Percentiles rank a stretch among this genome's conserved stretches.
phyloP scores from a whole-genome alignment of 2,113 vertebrate species.

The Semicossyphus pulcher region DNA sequence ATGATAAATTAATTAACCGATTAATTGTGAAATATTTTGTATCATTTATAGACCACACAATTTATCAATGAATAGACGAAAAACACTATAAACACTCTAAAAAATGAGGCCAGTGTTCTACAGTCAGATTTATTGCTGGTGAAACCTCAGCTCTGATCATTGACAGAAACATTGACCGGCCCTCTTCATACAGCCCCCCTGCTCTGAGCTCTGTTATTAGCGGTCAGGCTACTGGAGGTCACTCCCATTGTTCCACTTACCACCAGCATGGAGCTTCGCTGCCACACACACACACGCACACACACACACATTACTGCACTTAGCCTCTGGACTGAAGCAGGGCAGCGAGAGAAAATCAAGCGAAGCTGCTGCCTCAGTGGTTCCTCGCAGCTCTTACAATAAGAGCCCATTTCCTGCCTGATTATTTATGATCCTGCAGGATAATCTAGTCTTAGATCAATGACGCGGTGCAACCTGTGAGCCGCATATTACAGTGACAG shows the following conservation, averaged over 20 bases:
- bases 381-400: slow-evolving; percentile 35
- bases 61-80: no score
- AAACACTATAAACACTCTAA: no score
- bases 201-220: slow-evolving; percentile 23
- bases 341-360: slow-evolving; percentile 9
- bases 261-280: slow-evolving; percentile 40
- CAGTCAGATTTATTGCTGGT: slow-evolving; percentile 29
- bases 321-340: slow-evolving; percentile 12
- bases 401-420: slow-evolving; percentile 62
- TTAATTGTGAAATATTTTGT: no score
- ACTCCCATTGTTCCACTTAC: slow-evolving; percentile 25
- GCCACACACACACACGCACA: slow-evolving; percentile 14
- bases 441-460: slow-evolving; percentile 58
- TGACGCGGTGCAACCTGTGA: slow-evolving; percentile 38
- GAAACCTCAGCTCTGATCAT: slow-evolving; percentile 30
- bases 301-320: slow-evolving; percentile 9
- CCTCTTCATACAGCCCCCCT: slow-evolving; percentile 4
- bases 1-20: no score
- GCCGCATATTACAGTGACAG: slow-evolving; percentile 38
- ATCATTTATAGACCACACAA: no score
- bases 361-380: slow-evolving; percentile 23
- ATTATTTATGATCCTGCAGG: slow-evolving; percentile 57
- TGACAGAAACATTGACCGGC: slow-evolving; percentile 20
- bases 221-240: slow-evolving; percentile 19
- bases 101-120: not conserved